Conservation (phyloP, 2,797 vertebrate species). For the Cyclopterus lumpus region DNA sequence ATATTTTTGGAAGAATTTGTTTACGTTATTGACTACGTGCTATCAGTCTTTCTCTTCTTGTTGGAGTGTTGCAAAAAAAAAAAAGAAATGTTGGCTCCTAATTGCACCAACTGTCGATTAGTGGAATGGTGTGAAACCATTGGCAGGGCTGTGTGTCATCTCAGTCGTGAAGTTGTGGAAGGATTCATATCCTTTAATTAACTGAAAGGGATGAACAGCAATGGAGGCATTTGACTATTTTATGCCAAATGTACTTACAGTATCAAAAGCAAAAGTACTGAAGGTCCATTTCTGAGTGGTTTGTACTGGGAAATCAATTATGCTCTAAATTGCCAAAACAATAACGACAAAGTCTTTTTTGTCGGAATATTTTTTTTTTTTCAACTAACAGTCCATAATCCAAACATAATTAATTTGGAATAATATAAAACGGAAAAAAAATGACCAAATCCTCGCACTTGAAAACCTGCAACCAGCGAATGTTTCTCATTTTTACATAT, state of each 20-base stretch:
- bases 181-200: background rate
- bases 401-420: background rate
- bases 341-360: background rate
- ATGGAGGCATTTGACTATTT: background rate
- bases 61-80: background rate
- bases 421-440: background rate
- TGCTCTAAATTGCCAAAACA: background rate
- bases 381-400: background rate
- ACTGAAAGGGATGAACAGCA: background rate
- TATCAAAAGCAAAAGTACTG: background rate
- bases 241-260: background rate
- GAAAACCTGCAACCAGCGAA: background rate
- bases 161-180: background rate
- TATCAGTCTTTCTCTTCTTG: background rate
- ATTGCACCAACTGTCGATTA: conserved; percentile 7
- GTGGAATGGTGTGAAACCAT: conserved; percentile 6
- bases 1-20: conserved; percentile 1
- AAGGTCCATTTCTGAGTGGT: background rate
- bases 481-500: background rate
- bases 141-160: conserved; percentile 4
- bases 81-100: background rate
- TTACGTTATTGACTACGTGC: background rate
- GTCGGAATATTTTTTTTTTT: background rate
- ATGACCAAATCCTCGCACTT: background rate
- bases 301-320: background rate